These are phyloP conservation scores for Megaceryle alcyon DNA, from an alignment of 2,797 vertebrate genomes.

Conservation along the genomic window DNA sequence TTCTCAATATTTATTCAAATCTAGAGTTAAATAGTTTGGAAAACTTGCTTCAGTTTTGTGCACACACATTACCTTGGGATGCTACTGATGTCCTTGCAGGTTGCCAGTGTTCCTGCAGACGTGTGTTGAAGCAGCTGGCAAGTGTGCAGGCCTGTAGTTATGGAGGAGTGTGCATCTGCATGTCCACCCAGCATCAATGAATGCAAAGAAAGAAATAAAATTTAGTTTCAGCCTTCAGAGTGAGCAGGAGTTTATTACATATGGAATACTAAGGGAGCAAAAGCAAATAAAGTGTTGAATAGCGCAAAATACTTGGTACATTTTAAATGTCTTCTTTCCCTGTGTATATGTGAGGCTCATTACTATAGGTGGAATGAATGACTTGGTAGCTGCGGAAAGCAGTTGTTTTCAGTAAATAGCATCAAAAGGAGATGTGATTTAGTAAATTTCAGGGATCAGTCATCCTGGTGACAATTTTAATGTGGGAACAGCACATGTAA, in stretches of 20 bases:
- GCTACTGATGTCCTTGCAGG: neutral
- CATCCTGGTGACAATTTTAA: conserved; percentile 33
- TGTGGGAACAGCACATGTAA: neutral
- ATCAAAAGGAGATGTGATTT: conserved; percentile 30
- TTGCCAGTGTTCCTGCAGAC: neutral
- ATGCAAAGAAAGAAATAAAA: neutral
- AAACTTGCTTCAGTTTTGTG: neutral
- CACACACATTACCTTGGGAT: neutral
- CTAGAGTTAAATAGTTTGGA: neutral
- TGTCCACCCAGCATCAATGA: neutral
- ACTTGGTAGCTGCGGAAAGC: neutral
- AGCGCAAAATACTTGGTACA: neutral
- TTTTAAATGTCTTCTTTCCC: neutral
- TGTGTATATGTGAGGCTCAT: neutral
- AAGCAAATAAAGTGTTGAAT: neutral
- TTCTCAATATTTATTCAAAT: neutral
- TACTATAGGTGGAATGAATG: neutral
- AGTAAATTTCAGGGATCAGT: neutral
- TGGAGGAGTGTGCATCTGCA: neutral
- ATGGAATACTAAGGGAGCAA: neutral
- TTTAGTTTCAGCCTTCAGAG: neutral
- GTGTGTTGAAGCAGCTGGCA: neutral
- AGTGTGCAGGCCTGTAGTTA: neutral
- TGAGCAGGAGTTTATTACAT: neutral
- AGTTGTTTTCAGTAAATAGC: conserved; percentile 38